These are phyloP conservation scores for Linyphia triangularis DNA, from an alignment of 2,888 invertebrate species.

Conservation along the genomic window DNA sequence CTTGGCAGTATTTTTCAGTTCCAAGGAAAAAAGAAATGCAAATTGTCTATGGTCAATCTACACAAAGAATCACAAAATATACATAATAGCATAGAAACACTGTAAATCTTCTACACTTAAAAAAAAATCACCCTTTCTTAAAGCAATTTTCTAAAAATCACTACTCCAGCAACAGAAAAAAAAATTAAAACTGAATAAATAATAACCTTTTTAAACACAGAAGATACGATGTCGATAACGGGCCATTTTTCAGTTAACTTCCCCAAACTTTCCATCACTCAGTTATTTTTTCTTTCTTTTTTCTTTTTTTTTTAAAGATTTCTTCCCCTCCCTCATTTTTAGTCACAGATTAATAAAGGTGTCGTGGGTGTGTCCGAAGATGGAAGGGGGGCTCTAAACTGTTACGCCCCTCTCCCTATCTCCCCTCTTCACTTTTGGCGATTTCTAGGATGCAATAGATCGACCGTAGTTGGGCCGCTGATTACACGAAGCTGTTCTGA, in stretches of 20 bases:
- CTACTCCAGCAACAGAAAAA: neutral
- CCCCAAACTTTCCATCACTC: slow-evolving; percentile 14
- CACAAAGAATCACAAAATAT: too few relatives aligned
- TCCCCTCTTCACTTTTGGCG: slow-evolving; percentile 31
- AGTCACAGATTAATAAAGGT: slow-evolving; percentile 72
- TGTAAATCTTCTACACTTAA: too few relatives aligned
- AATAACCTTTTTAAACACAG: slow-evolving; percentile 23
- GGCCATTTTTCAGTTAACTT: slow-evolving; percentile 47
- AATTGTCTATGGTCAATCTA: too few relatives aligned
- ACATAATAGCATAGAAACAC: too few relatives aligned
- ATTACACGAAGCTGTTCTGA: slow-evolving; percentile 43
- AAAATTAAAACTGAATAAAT: slow-evolving; percentile 1
- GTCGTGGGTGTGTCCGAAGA: slow-evolving; percentile 73
- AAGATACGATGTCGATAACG: slow-evolving; percentile 36
- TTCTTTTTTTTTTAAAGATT: neutral
- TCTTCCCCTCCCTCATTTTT: neutral
- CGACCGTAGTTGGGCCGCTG: slow-evolving; percentile 27
- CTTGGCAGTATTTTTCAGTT: too few relatives aligned
- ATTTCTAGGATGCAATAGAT: slow-evolving; percentile 15
- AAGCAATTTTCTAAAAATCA: neutral
- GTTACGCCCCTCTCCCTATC: slow-evolving; percentile 46
- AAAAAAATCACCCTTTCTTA: neutral
- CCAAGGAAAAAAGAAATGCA: too few relatives aligned
- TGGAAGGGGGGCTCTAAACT: neutral
- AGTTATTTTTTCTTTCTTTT: too few relatives aligned